These are phyloP conservation scores for Drosophila pseudotalamancana DNA, from an alignment of 2,888 invertebrate species.

Conservation along the genomic window DNA sequence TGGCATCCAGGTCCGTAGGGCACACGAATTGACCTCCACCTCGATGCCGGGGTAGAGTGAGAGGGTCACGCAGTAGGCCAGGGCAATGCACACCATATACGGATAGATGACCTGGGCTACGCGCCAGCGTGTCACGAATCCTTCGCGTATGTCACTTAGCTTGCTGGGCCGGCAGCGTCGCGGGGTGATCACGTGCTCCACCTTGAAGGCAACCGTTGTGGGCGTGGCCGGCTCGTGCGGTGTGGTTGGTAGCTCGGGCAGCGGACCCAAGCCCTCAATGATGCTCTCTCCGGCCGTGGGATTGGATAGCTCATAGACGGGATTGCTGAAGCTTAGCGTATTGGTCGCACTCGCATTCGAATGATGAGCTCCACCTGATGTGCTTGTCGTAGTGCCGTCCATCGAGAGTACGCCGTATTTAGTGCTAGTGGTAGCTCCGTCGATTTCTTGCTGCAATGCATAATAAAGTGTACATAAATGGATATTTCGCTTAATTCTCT, in stretches of 20 bases:
- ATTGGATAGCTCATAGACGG: constrained; percentile 91
- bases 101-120: constrained; percentile 94
- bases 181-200: constrained; percentile 84
- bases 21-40: constrained; percentile 94
- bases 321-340: constrained; percentile 91
- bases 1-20: constrained; percentile 95
- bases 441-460: constrained; percentile 86
- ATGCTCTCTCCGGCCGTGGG: constrained; percentile 85
- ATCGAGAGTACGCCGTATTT: constrained; percentile 91
- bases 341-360: constrained; percentile 85
- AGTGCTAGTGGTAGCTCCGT: constrained; percentile 85
- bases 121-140: constrained; percentile 88
- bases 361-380: constrained; percentile 86
- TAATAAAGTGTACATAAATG: background rate
- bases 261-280: constrained; percentile 82
- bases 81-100: constrained; percentile 94
- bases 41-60: constrained; percentile 96
- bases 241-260: constrained; percentile 82
- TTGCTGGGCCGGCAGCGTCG: constrained; percentile 82
- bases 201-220: constrained; percentile 84
- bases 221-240: constrained; percentile 81
- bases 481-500: background rate
- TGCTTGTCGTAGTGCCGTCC: constrained; percentile 85
- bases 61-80: constrained; percentile 95
- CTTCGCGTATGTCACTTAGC: constrained; percentile 82